Base-by-base conservation (phyloP, 2,113 vertebrate genomes). In the Lonchura striata region DNA sequence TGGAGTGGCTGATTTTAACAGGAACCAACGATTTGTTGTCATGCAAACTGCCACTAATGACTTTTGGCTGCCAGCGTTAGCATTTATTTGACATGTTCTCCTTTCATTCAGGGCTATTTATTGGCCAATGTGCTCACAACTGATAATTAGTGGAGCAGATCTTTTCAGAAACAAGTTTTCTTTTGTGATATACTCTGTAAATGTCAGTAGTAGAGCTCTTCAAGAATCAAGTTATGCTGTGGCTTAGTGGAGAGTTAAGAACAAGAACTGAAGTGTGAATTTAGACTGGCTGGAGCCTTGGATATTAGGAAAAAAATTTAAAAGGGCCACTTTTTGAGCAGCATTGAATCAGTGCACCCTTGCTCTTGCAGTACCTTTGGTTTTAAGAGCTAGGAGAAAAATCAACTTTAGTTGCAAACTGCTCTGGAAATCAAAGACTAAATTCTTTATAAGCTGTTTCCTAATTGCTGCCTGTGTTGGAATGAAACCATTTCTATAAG, bases 11-110 rank as follows among this genome's bases (percentile, higher is more conserved):
- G 27, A 74, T 86, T 90, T 80, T 75, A 82, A 74, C 30, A 63
- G 53, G 47, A 92, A 85, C 18, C 59, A 95, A 86, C 1, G 60
- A 94, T 92, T 86, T 92, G 28, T 95, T 95, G 90, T 95, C 90
- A 79, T 82, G 76, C 69, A 88, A 65, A 54, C 68, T 91, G 76
- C 61, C 68, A 82, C 57, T 81, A 75, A 83, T 84, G 81, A 84
- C 76, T 96, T 90, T 41, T 84, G 69, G 27, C 88, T 88, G 81
- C 78, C 75, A 88, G 33, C 78, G 60, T 88, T 95, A 87, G 87
- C 80, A 85, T 90, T 74, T 89, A 86, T 88, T 74, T 85, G 86
- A 69, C 86, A 70, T 59, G 19, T 93, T 94, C 25, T 75, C 47
- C 1, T 93, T 95, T 91, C 1, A 1, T 88, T 92, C n/a, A n/a